A percentile compares a stretch with the other conserved stretches of the same genome.
phyloP scores from a whole-genome alignment of 2,888 invertebrate genomes.

The Thysanoteuthis rhombus region DNA sequence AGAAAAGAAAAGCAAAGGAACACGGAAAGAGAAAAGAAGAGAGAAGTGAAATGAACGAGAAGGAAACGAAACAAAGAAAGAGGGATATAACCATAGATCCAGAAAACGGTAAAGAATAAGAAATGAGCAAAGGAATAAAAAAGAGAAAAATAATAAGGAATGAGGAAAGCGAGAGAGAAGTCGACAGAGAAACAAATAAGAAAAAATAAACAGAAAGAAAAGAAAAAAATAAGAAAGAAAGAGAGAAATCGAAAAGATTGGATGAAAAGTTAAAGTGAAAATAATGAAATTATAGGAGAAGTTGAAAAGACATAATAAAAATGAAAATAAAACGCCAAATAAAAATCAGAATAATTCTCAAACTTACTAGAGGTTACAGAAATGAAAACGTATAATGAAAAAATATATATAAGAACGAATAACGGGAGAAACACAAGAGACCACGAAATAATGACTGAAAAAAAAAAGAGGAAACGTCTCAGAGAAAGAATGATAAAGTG shows the following conservation, averaged over 20 bases:
- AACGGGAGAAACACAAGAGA: neutral
- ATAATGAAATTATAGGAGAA: no score
- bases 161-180: no score
- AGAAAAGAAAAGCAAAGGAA: neutral
- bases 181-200: neutral
- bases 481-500: no score
- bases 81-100: neutral
- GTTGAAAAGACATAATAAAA: no score
- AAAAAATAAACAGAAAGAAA: no score
- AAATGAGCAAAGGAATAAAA: neutral
- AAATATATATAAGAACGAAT: neutral
- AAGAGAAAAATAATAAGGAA: no score
- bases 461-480: neutral
- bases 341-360: neutral
- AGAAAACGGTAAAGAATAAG: neutral
- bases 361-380: neutral
- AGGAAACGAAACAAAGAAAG: neutral
- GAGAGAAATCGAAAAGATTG: neutral
- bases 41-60: accelerated
- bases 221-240: neutral
- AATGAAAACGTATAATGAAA: neutral
- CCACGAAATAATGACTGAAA: no score
- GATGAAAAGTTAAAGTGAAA: neutral
- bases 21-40: neutral
- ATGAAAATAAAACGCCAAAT: no score